phyloP scores from a whole-genome alignment of 2,797 vertebrate species.

The Ammospiza maritima region DNA sequence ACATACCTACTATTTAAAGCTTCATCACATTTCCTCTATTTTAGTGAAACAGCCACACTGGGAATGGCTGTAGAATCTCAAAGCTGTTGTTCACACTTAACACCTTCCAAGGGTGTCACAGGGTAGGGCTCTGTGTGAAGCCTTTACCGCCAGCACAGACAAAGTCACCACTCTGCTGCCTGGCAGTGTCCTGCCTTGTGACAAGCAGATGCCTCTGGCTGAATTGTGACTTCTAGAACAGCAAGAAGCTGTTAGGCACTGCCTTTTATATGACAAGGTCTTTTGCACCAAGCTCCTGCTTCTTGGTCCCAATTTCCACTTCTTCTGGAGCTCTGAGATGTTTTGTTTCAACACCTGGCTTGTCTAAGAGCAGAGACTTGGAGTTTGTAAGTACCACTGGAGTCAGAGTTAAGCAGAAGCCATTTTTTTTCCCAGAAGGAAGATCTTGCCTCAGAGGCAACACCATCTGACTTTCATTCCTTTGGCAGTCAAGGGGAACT shows the following conservation, averaged over 20 bases:
- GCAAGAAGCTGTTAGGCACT: not conserved
- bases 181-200: not conserved
- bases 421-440: not conserved
- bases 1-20: not conserved
- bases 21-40: not conserved
- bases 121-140: not conserved
- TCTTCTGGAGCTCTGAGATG: not conserved
- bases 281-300: not conserved
- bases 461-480: not conserved
- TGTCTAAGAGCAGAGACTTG: not conserved
- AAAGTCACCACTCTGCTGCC: not conserved
- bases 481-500: not conserved
- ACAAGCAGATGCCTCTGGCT: not conserved
- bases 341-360: not conserved
- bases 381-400: not conserved
- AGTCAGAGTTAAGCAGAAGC: not conserved
- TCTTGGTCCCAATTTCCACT: not conserved
- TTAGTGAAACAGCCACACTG: not conserved
- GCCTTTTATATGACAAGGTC: not conserved
- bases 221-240: not conserved
- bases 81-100: not conserved
- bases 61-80: not conserved
- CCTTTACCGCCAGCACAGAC: not conserved
- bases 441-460: not conserved
- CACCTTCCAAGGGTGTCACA: not conserved